These are phyloP conservation scores for Oncorhynchus kisutch DNA, from an alignment of 2,113 vertebrate species.

Conservation along the genomic window DNA sequence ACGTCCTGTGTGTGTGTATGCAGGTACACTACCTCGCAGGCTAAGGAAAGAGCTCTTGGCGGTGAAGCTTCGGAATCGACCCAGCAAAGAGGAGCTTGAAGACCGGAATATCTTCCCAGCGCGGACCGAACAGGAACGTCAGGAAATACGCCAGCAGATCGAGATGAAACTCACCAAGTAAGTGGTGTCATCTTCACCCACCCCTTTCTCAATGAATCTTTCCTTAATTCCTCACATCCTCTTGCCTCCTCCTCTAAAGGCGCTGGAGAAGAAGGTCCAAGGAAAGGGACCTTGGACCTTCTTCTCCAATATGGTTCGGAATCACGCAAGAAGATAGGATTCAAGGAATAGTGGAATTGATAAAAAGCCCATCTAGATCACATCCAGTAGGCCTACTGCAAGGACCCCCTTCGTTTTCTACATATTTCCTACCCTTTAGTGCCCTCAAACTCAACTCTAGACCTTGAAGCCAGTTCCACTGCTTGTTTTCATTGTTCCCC, in stretches of 20 bases:
- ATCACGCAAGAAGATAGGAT: no score
- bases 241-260: background rate
- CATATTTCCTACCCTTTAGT: no score
- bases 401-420: no score
- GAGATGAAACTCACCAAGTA: slow-evolving; percentile 98
- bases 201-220: background rate
- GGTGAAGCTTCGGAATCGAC: slow-evolving; percentile 91
- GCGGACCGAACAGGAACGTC: slow-evolving; percentile 91
- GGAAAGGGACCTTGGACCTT: no score
- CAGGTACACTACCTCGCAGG: slow-evolving; percentile 92
- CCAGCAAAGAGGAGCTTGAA: slow-evolving; percentile 94
- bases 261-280: no score
- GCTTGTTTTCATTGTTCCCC: no score
- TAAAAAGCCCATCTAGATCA: no score
- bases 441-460: no score
- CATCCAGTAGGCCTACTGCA: no score
- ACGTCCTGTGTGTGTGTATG: slow-evolving; percentile 1
- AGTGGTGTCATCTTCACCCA: slow-evolving; percentile 52
- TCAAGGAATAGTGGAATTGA: no score
- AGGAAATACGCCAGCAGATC: slow-evolving; percentile 96
- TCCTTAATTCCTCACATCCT: background rate
- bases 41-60: slow-evolving; percentile 95
- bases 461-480: no score
- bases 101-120: slow-evolving; percentile 95
- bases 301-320: no score